These are phyloP conservation scores for Archips xylosteana DNA, from an alignment of 2,888 invertebrate genomes.

Conservation along the genomic window DNA sequence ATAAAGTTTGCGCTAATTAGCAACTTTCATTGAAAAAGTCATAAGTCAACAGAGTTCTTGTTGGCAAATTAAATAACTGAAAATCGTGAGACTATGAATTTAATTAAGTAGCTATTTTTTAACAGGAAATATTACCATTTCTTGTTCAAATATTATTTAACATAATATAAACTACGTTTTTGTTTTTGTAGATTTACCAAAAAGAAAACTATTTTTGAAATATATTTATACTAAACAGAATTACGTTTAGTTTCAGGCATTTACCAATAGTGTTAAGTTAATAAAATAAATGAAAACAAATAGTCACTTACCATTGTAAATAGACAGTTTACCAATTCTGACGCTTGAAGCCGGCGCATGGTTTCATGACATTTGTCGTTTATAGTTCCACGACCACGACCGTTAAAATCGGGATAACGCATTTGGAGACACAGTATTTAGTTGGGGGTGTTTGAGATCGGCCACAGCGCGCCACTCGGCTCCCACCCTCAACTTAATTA, in stretches of 20 bases:
- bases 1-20: constrained; percentile 6
- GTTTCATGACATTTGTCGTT: background rate
- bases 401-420: constrained; percentile 1
- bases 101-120: background rate
- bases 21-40: constrained; percentile 6
- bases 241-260: too few relatives aligned
- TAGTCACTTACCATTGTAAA: background rate
- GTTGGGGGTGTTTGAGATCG: constrained; percentile 52
- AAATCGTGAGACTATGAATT: background rate
- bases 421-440: constrained; percentile 59
- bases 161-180: too few relatives aligned
- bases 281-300: background rate
- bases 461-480: constrained; percentile 56
- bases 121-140: background rate
- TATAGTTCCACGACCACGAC: background rate
- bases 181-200: too few relatives aligned
- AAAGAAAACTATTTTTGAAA: too few relatives aligned
- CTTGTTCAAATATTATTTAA: background rate
- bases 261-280: too few relatives aligned
- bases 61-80: background rate
- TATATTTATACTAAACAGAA: too few relatives aligned
- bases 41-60: constrained; percentile 5
- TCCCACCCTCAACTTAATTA: constrained; percentile 73
- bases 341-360: background rate
- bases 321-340: background rate